Conservation (phyloP, 1,140 invertebrate genomes). For the Bilobella aurantiaca region DNA sequence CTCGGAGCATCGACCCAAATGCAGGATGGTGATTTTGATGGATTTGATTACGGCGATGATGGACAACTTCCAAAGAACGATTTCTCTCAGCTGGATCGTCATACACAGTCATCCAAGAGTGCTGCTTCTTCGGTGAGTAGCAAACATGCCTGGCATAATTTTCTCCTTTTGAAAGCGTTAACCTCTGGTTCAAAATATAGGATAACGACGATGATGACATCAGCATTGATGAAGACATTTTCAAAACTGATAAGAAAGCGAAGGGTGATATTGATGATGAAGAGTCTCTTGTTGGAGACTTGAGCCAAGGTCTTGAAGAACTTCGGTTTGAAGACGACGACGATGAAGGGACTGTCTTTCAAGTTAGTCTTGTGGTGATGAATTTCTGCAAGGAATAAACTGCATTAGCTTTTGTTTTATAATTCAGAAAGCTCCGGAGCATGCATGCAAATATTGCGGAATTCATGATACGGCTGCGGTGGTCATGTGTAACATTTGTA, state of each 20-base stretch:
- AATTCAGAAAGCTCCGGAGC: conserved; percentile 68
- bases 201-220: conserved; percentile 15
- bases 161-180: too few relatives aligned
- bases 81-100: conserved; percentile 9
- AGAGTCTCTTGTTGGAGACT: conserved; percentile 46
- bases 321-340: conserved; percentile 82
- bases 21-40: conserved; percentile 1
- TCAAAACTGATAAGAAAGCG: conserved; percentile 1
- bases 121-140: background rate
- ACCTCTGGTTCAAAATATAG: background rate
- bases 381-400: background rate
- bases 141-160: background rate
- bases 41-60: conserved; percentile 10
- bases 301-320: conserved; percentile 64
- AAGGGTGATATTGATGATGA: conserved; percentile 19
- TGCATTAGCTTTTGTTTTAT: background rate
- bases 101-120: background rate
- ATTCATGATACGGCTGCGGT: conserved; percentile 96
- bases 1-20: background rate
- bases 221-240: conserved; percentile 8
- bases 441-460: conserved; percentile 97
- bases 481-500: conserved; percentile 95
- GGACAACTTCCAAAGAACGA: conserved; percentile 8
- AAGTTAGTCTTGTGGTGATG: conserved; percentile 40
- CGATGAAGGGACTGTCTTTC: conserved; percentile 79